Percentiles rank a stretch among this genome's conserved stretches.
phyloP scores from a whole-genome alignment of 2,113 vertebrate genomes.

The Drymodes brunneopygia region DNA sequence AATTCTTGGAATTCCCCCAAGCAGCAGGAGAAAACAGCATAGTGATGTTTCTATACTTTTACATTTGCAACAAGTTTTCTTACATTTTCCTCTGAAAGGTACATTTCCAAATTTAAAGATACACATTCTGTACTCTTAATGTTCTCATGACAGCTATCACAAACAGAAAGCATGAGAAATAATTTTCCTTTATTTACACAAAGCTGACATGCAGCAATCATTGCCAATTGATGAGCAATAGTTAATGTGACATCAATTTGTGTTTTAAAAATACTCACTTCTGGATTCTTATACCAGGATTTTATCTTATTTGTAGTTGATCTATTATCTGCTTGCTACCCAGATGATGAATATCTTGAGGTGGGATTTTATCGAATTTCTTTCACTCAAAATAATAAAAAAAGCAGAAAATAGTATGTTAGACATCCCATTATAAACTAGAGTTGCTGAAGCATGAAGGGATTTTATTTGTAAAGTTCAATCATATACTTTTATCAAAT shows the following conservation, averaged over 20 bases:
- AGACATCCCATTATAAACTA: neutral
- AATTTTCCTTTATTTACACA: neutral
- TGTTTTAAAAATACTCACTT: neutral
- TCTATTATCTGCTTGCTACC: neutral
- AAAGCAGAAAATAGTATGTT: neutral
- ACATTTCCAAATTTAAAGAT: neutral
- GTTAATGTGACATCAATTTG: neutral
- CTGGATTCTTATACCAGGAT: neutral
- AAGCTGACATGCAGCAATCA: neutral
- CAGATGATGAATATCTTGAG: neutral
- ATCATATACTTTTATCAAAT: conserved; percentile 45
- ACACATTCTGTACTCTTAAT: neutral
- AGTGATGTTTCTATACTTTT: neutral
- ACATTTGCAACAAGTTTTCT: neutral
- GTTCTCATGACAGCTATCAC: neutral
- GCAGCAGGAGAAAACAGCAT: neutral
- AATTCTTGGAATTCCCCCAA: neutral
- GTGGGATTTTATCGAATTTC: neutral
- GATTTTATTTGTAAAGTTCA: conserved; percentile 55
- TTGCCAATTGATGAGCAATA: neutral
- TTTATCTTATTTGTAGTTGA: neutral
- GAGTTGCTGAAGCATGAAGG: neutral
- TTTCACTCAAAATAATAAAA: neutral
- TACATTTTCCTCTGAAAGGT: neutral
- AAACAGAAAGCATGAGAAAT: neutral